Conservation (phyloP, 1,140 invertebrate genomes). For the Bombus ignitus region DNA sequence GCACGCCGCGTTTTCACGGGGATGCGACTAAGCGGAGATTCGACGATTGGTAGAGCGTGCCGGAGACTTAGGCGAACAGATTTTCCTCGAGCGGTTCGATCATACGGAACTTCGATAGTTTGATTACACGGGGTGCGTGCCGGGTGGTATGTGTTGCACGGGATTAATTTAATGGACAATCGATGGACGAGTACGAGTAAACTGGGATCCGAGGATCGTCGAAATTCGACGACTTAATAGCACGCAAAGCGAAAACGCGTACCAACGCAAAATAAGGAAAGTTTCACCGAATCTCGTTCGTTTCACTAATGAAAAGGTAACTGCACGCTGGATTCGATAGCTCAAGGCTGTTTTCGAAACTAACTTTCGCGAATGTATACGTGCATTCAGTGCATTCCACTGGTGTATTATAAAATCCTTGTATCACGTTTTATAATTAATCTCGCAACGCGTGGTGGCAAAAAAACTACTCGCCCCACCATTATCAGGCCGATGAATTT, state of each 20-base stretch:
- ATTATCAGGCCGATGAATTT: background rate
- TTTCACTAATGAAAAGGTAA: constrained; percentile 51
- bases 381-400: constrained; percentile 8
- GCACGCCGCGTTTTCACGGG: constrained; percentile 14
- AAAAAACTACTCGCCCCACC: no score
- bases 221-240: constrained; percentile 9
- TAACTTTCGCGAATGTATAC: constrained; percentile 33
- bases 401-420: constrained; percentile 32
- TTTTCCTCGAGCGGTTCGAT: constrained; percentile 55
- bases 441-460: background rate
- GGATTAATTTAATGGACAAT: constrained; percentile 63
- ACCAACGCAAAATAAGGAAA: constrained; percentile 46
- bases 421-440: constrained; percentile 20
- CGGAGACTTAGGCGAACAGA: constrained; percentile 52
- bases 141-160: constrained; percentile 49
- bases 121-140: constrained; percentile 48
- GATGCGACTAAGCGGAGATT: constrained; percentile 1
- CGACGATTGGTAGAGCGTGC: constrained; percentile 64
- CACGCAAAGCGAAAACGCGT: constrained; percentile 7
- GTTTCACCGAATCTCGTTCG: constrained; percentile 37
- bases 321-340: constrained; percentile 29
- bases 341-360: constrained; percentile 28
- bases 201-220: no score
- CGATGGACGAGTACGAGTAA: background rate
- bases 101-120: constrained; percentile 42